Evolutionary conservation across 2,888 invertebrate genomes (phyloP).

Genomic region (Tridacna crocea): DNA sequence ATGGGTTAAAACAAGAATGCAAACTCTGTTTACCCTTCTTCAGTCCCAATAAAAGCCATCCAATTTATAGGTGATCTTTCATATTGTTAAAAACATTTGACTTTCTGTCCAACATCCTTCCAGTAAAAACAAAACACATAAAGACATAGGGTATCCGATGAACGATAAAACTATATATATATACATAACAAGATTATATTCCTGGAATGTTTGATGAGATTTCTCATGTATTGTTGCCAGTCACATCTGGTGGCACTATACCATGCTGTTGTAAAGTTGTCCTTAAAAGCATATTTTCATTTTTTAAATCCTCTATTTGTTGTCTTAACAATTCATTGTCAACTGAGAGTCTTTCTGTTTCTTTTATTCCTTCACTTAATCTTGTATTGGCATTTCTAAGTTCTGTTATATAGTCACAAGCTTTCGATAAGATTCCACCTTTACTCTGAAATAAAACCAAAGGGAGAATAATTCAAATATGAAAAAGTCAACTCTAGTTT

Average conservation of each 20-base stretch:
- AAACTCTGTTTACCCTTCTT: too few relatives aligned
- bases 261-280: conserved; percentile 88
- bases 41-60: too few relatives aligned
- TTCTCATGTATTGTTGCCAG: conserved; percentile 44
- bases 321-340: conserved; percentile 90
- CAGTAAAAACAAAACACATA: too few relatives aligned
- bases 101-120: too few relatives aligned
- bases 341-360: conserved; percentile 90
- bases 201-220: not conserved
- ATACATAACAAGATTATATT: not conserved
- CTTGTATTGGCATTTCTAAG: conserved; percentile 91
- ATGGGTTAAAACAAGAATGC: too few relatives aligned
- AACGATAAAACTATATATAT: too few relatives aligned
- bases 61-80: too few relatives aligned
- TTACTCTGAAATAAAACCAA: conserved; percentile 89
- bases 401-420: conserved; percentile 96
- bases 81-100: too few relatives aligned
- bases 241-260: conserved; percentile 83
- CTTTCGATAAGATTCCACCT: conserved; percentile 97
- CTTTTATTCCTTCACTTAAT: conserved; percentile 88
- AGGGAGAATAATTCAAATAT: not conserved
- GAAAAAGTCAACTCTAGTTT: not conserved
- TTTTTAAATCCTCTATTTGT: conserved; percentile 90
- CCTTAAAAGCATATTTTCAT: conserved; percentile 90
- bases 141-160: too few relatives aligned